Evolutionary conservation across 2,113 vertebrate genomes (phyloP), one percentile per base, ranked within the genome.

Genomic region (Ptilorrhoa leucosticta): DNA sequence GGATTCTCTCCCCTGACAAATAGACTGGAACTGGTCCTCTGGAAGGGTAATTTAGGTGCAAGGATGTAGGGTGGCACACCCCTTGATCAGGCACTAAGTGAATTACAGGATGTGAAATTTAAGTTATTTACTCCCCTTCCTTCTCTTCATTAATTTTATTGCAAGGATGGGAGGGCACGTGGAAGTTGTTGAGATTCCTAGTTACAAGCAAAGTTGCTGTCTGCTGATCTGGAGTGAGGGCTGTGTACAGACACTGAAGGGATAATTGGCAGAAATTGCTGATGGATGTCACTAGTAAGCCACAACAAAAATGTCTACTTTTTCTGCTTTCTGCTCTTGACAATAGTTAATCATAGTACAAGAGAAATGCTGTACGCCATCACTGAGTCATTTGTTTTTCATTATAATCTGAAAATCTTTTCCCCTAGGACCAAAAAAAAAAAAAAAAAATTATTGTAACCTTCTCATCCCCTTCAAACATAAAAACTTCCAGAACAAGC

Each of bases 311-410:
- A 66, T 31, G 66, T 6, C 93, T 88, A 17, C 42, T 66, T 83
- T 73, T 87, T 72, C 61, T 68, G 26, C 50, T 72, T 93, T 85
- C 75, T 80, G 33, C 60, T 96, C 60, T 68, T 88, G 85, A 92
- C 85, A 88, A 6, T 88, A 70, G 71, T 94, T 94, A 96, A 94
- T 96, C 93, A 87, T 23, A 83, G 72, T 72, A 66, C 71, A 66
- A 87, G 60, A 83, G 60, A 80, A 93, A 50, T 63, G 79, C 63
- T 91, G 51, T 73, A 54, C 14, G 8, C 71, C 39, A 44, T 68
- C 85, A 57, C 79, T 83, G 91, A 96, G 90, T 96, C 92, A 95
- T 93, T 90, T 96, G 82, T 80, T 96, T 92, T 83, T 90, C 90
- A 83, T 94, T 93, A 83, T 63, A 89, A 63, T 86, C 44, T 83